These are phyloP conservation scores for Eupithecia abbreviata DNA, from an alignment of 2,888 invertebrate genomes.

Conservation along the genomic window DNA sequence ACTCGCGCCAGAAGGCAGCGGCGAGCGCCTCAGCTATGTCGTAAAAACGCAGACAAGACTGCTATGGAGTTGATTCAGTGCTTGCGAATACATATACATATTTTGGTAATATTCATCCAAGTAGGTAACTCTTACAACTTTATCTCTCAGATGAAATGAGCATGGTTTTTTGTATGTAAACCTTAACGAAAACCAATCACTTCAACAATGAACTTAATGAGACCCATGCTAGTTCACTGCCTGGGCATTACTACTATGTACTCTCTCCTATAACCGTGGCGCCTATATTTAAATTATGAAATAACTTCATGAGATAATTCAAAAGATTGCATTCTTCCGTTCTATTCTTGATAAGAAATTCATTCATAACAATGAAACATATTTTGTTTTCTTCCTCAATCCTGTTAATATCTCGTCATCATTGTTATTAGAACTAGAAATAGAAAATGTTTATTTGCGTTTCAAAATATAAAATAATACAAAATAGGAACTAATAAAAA, in stretches of 20 bases:
- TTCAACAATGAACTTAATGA: too few relatives aligned
- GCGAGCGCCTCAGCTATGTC: conserved; percentile 74
- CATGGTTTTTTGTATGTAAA: too few relatives aligned
- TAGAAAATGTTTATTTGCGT: too few relatives aligned
- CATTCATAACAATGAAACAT: neutral
- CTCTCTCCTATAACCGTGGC: neutral
- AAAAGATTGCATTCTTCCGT: neutral
- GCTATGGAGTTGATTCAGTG: conserved; percentile 55
- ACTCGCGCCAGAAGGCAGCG: conserved; percentile 71
- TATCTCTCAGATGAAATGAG: too few relatives aligned
- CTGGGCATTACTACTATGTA: neutral
- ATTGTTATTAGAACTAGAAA: neutral
- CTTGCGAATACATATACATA: too few relatives aligned
- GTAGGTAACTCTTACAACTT: too few relatives aligned
- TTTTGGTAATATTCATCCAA: too few relatives aligned
- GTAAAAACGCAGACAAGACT: conserved; percentile 71
- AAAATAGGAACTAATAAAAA: too few relatives aligned
- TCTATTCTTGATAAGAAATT: neutral
- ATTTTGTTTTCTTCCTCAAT: neutral
- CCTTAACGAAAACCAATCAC: neutral
- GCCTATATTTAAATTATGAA: neutral
- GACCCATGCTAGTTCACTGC: neutral
- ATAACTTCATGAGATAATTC: neutral
- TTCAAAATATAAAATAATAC: too few relatives aligned
- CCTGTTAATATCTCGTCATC: neutral